Percentiles rank a stretch among this genome's conserved stretches.
Evolutionary conservation across 2,113 vertebrate genomes (phyloP).

Genomic region (Conger conger): DNA sequence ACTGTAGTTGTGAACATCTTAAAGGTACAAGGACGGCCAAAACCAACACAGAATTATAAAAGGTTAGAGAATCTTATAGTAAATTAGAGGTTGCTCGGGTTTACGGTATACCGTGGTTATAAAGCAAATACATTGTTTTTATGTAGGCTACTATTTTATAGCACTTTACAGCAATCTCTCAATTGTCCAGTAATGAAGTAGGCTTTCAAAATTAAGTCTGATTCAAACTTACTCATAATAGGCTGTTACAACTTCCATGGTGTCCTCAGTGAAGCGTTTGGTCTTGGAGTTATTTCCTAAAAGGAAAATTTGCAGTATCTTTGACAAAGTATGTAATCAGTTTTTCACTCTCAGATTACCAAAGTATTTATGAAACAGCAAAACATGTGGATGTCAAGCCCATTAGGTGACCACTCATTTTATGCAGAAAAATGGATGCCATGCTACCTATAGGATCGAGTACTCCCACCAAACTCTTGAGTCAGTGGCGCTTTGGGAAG

Average conservation of each 20-base stretch:
- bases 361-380: not conserved
- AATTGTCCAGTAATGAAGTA: not conserved
- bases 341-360: not conserved
- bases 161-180: not conserved
- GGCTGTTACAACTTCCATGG: not conserved
- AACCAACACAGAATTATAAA: not conserved
- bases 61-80: not conserved
- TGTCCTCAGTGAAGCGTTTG: not conserved
- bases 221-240: conserved; percentile 1
- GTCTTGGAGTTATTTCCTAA: not conserved
- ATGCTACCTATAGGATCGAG: not conserved
- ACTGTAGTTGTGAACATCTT: not conserved
- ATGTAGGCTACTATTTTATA: not conserved
- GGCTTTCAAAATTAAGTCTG: not conserved
- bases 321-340: not conserved
- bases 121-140: not conserved
- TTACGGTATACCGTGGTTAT: too few relatives aligned
- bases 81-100: not conserved
- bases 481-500: conserved; percentile 3
- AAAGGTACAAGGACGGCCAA: not conserved
- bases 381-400: not conserved
- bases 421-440: not conserved
- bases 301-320: not conserved
- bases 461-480: not conserved
- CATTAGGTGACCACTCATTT: not conserved